Evolutionary conservation across 2,797 vertebrate genomes (phyloP).

Genomic region (Lerista edwardsae): DNA sequence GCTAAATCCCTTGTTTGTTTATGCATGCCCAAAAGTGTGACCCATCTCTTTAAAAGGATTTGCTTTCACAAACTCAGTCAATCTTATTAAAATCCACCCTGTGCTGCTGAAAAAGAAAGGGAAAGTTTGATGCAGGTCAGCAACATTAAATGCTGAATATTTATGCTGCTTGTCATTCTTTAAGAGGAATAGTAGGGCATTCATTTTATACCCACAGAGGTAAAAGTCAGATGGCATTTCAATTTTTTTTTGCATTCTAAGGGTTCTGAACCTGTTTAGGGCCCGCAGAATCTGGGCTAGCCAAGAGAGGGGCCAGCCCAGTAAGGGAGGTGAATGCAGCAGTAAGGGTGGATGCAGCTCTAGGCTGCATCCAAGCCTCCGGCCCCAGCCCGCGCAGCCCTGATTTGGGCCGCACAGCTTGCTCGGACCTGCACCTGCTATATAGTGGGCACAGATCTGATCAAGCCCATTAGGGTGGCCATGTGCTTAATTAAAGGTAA

Average conservation of each 20-base stretch:
- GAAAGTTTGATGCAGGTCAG: conserved; percentile 19
- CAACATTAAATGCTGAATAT: neutral
- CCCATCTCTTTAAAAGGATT: conserved; percentile 37
- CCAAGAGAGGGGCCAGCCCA: no score
- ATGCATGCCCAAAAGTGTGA: neutral
- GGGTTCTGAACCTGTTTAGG: neutral
- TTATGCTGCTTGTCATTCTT: neutral
- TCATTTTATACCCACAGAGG: conserved; percentile 13
- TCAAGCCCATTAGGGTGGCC: no score
- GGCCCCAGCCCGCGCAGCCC: no score
- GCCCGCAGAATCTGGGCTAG: neutral
- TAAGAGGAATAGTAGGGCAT: neutral
- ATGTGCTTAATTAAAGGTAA: no score
- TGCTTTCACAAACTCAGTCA: conserved; percentile 28
- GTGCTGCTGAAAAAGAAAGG: conserved; percentile 19
- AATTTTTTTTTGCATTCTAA: neutral
- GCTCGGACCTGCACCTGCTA: no score
- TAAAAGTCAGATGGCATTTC: conserved; percentile 21
- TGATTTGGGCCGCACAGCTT: no score
- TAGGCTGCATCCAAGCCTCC: no score
- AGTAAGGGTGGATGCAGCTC: no score
- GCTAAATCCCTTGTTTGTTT: neutral
- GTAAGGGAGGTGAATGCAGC: no score
- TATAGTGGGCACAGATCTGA: no score
- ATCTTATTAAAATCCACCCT: conserved; percentile 53